Base-by-base conservation (phyloP, 2,113 vertebrate species). In the Lota lota region DNA sequence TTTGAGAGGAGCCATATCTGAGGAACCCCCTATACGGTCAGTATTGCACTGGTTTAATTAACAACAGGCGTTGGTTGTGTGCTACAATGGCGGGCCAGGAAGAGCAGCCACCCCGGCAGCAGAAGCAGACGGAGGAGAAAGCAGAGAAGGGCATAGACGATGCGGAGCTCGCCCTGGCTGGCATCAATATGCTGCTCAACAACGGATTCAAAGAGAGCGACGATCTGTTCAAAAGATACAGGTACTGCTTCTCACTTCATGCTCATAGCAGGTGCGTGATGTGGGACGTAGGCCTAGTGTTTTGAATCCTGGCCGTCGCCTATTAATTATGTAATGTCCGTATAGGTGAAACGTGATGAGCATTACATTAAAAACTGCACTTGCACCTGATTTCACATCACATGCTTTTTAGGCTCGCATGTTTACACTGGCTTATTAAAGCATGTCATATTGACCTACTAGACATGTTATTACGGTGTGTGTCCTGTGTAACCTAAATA, bases 141-240 rank as follows among this genome's bases (percentile, higher is more conserved):
- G 83, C 88, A 76, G 91, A 94, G 81, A 90, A 88, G 50, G 78
- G 10, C 10, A 47, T 94, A 66, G 96, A 97, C 85, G 97, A 98
- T 85, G 90, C 97, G 24, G 96, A 98, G 88, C 91, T 99, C 86
- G 97, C 97, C 53, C 91, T 99, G 85, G 95, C 94, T 5, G 97
- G 97, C 61, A 99, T 98, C 80, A 98, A 97, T 82, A 96, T 98
- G 97, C 94, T 99, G 81, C 94, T 99, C 73, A 99, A 99, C 92
- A 99, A 99, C 89, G 97, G 97, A 67, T 99, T 99, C 81, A 94
- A 93, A 50, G 96, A 98, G 75, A 97, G 96, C 59, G 96, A 99
- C 88, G 95, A 97, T 93, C 96, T 99, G 59, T 99, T 98, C 93
- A 94, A 88, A 89, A 93, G 94, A 94, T 95, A 99, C 94, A 94